These are phyloP conservation scores for Lasioglossum lativentre DNA, from an alignment of 2,888 invertebrate genomes.

Conservation along the genomic window DNA sequence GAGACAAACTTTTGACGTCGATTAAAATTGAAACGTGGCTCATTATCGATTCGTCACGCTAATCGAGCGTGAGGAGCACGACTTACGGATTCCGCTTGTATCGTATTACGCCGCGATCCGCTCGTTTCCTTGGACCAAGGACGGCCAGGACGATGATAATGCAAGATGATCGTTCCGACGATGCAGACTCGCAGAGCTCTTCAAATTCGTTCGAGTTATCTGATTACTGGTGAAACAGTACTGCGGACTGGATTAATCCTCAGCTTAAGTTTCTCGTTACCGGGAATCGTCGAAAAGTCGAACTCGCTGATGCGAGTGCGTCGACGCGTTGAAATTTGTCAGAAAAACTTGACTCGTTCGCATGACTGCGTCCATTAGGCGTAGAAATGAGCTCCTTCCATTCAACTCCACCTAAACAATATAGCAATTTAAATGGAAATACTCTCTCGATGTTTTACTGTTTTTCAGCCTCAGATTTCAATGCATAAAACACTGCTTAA, in stretches of 20 bases:
- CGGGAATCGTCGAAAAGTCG: background rate
- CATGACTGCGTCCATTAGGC: too few species aligned
- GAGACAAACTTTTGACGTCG: slow-evolving; percentile 64
- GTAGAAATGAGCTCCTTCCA: too few species aligned
- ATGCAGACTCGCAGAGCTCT: slow-evolving; percentile 1
- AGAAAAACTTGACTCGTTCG: background rate
- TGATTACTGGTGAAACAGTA: background rate
- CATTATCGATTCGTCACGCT: slow-evolving; percentile 71
- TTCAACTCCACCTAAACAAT: too few species aligned
- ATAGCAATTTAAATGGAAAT: too few species aligned
- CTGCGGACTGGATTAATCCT: background rate
- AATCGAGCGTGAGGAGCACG: slow-evolving; percentile 65
- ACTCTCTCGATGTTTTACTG: too few species aligned
- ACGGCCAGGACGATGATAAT: slow-evolving; percentile 46
- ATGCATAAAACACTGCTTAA: too few species aligned
- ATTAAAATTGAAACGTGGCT: slow-evolving; percentile 70
- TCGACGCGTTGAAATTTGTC: background rate
- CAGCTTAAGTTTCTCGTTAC: background rate
- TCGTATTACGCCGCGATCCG: slow-evolving; percentile 53
- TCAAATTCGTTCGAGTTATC: background rate
- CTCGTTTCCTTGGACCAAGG: slow-evolving; percentile 54
- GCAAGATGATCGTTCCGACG: slow-evolving; percentile 41
- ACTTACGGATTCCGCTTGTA: slow-evolving; percentile 59
- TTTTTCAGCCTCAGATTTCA: too few species aligned
- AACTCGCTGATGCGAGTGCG: background rate